Evolutionary conservation across 1,140 invertebrate species (phyloP).

Genomic region (Pentalonia nigronervosa): DNA sequence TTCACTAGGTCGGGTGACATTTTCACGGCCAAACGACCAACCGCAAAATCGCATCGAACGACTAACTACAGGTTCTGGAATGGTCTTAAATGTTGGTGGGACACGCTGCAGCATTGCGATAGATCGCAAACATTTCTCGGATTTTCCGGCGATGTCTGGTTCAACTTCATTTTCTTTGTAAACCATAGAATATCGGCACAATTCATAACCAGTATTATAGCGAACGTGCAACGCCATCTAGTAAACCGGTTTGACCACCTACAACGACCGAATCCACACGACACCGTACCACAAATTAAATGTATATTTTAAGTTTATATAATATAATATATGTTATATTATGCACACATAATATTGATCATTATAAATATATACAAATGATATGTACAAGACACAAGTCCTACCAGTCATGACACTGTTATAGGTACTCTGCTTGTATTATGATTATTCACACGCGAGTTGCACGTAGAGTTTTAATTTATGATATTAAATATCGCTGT

Average conservation of each 20-base stretch:
- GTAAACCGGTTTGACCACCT: constrained; percentile 1
- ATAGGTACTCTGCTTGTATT: too few species aligned
- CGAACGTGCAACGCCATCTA: not conserved
- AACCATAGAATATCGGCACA: not conserved
- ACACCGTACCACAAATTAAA: not conserved
- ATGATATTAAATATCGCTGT: not conserved
- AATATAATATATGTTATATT: not conserved
- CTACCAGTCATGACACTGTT: not conserved
- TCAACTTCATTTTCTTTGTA: not conserved
- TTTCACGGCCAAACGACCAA: not conserved
- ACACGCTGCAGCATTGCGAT: not conserved
- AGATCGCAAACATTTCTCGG: not conserved
- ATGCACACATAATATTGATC: not conserved
- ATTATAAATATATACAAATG: too few species aligned
- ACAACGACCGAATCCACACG: not conserved
- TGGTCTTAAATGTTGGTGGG: not conserved
- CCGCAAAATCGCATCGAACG: not conserved
- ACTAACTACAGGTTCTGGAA: not conserved
- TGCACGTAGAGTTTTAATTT: not conserved
- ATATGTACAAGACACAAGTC: not conserved
- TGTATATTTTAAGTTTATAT: too few species aligned
- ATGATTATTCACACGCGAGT: not conserved
- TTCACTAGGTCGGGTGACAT: not conserved
- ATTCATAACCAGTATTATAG: not conserved
- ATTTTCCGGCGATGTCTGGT: not conserved